Evolutionary conservation across 2,888 invertebrate species (phyloP), one percentile per base, ranked within the genome.

Genomic region (Zele albiditarsus): DNA sequence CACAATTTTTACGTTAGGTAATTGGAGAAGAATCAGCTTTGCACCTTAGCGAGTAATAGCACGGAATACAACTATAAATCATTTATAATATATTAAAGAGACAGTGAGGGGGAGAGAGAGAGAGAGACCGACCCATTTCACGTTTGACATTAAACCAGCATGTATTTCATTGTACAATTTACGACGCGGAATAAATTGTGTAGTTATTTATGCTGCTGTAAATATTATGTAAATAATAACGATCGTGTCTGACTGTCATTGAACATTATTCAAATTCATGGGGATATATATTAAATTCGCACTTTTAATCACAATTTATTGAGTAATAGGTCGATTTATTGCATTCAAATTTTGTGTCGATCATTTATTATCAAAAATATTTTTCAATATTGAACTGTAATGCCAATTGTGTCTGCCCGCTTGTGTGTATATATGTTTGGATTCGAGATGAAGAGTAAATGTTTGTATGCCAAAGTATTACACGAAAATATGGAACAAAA

Each of bases 181-280:
- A 63, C 31, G 33, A 63, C n/a, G 38, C 16, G 33, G 38, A 38
- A 63, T 63, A 63, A 67, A 79, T 57, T 76, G 68, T 76, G 73
- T 78, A 79, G 74, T 77, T 74, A 75, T 80, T 79, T 77, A 75
- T 75, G 75, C 76, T 77, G 76, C 68, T 83, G 82, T 82, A 83
- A 81, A 83, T 83, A 83, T 78, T 74, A 77, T 83, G 82, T 81
- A 83, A 81, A 83, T 83, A 82, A 81, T 80, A 81, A 53, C 76
- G 78, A 76, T 78, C 77, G 73, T 77, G 75, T 78, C 73, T 78
- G 38, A 77, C 76, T 63, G 62, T 62, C 77, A 20, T 53, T 20
- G 3, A 73, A 77, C 66, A 75, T 74, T 73, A 68, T 67, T 76
- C 71, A 73, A 79, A 66, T 80, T 75, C 75, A 73, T 77, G 74